Percentiles rank a stretch among this genome's conserved stretches.
Conservation (phyloP, 2,797 vertebrate genomes). For the Alcedo atthis region DNA sequence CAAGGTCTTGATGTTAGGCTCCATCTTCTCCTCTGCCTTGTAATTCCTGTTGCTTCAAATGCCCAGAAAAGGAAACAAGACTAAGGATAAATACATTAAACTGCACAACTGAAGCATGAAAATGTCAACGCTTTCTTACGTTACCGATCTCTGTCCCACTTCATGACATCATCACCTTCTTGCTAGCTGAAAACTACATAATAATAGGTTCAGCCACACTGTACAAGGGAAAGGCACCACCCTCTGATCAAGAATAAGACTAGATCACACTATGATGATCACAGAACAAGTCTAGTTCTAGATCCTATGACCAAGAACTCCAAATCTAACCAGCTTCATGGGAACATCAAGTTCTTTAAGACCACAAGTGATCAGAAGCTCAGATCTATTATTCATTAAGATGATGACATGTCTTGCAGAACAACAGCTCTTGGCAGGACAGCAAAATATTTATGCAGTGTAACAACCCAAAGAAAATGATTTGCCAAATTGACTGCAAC, state of each 20-base stretch:
- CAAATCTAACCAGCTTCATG: neutral
- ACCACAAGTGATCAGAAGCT: conserved; percentile 32
- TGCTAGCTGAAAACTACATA: neutral
- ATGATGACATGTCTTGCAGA: conserved; percentile 62
- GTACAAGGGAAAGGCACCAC: neutral
- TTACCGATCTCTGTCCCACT: neutral
- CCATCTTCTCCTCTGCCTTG: neutral
- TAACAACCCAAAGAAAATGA: conserved; percentile 44
- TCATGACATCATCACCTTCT: neutral
- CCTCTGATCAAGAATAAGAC: neutral
- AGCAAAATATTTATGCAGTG: conserved; percentile 50
- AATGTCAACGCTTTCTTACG: neutral
- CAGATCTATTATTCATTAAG: conserved; percentile 53
- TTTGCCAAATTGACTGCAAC: conserved; percentile 48
- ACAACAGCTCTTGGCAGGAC: conserved; percentile 61
- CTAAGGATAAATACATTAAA: neutral
- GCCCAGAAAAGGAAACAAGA: neutral
- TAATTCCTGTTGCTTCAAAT: neutral
- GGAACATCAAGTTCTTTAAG: neutral
- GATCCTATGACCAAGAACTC: neutral
- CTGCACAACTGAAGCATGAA: neutral
- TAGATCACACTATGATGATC: neutral
- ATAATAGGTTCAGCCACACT: fast-evolving
- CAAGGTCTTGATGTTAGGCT: neutral
- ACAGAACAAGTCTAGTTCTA: neutral